Conservation (phyloP, 2,888 invertebrate species). For the Scaptomyza reducta region DNA sequence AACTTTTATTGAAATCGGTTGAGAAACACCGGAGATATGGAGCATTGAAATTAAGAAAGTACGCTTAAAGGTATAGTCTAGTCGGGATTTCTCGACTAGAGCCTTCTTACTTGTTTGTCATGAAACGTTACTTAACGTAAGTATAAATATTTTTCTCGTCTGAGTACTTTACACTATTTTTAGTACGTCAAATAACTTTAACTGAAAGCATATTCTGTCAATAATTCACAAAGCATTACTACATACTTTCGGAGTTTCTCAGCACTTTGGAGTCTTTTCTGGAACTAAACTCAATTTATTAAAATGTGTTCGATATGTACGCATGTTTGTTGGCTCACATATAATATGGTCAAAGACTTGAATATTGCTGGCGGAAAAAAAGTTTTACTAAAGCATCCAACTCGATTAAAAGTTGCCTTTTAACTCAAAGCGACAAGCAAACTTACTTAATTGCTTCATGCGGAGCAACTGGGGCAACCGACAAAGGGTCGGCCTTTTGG, state of each 20-base stretch:
- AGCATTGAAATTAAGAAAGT: no score
- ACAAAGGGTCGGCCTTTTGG: conserved; percentile 20
- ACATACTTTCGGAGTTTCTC: neutral
- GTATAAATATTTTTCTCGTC: no score
- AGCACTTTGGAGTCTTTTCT: neutral
- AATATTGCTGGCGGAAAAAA: conserved; percentile 32
- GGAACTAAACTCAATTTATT: neutral
- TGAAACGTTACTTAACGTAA: no score
- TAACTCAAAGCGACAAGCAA: conserved; percentile 55
- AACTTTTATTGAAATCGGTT: no score
- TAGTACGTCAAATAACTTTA: no score
- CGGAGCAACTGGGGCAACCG: conserved; percentile 4
- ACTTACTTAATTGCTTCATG: conserved; percentile 67
- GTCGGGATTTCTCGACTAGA: no score
- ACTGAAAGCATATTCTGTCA: no score
- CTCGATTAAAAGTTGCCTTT: conserved; percentile 39
- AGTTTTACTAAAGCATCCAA: conserved; percentile 29
- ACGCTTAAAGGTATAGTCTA: no score
- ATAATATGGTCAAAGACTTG: conserved; percentile 30
- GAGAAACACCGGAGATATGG: no score
- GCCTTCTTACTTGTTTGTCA: no score
- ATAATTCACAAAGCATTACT: neutral
- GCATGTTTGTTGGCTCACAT: conserved; percentile 18
- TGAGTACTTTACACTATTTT: no score
- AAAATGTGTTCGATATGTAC: neutral